These are phyloP conservation scores for Polydesmus complanatus DNA, from an alignment of 2,888 invertebrate genomes.

Conservation along the genomic window DNA sequence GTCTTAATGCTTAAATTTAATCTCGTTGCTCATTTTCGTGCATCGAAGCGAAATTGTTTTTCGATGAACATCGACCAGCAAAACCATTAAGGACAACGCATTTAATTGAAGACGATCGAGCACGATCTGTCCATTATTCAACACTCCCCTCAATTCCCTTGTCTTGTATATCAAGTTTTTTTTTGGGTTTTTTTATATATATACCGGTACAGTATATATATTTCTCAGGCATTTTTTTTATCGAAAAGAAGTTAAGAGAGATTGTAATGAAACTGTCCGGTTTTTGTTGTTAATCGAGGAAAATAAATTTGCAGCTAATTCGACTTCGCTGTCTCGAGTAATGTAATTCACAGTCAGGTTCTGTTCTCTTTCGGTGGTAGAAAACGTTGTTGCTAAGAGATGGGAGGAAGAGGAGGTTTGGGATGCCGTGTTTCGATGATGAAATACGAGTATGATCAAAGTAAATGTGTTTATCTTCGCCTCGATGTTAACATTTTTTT, in stretches of 20 bases:
- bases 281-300: conserved; percentile 1
- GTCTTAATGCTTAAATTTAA: too few species aligned
- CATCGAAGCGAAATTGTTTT: too few species aligned
- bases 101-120: not conserved
- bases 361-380: not conserved
- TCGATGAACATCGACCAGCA: not conserved
- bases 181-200: too few species aligned
- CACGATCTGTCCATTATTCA: not conserved
- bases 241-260: not conserved
- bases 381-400: not conserved
- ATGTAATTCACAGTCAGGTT: not conserved
- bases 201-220: too few species aligned
- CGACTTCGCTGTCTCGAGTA: not conserved
- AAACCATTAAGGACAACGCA: not conserved
- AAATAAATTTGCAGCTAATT: not conserved
- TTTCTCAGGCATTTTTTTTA: too few species aligned
- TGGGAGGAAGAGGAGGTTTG: too few species aligned
- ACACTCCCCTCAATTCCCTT: not conserved
- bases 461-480: not conserved
- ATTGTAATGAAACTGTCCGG: not conserved
- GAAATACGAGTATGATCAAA: not conserved
- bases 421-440: not conserved
- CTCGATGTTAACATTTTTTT: not conserved
- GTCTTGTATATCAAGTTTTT: too few species aligned
- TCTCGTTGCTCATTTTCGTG: too few species aligned